phyloP scores from a whole-genome alignment of 2,113 vertebrate species.

The Aptenodytes forsteri region DNA sequence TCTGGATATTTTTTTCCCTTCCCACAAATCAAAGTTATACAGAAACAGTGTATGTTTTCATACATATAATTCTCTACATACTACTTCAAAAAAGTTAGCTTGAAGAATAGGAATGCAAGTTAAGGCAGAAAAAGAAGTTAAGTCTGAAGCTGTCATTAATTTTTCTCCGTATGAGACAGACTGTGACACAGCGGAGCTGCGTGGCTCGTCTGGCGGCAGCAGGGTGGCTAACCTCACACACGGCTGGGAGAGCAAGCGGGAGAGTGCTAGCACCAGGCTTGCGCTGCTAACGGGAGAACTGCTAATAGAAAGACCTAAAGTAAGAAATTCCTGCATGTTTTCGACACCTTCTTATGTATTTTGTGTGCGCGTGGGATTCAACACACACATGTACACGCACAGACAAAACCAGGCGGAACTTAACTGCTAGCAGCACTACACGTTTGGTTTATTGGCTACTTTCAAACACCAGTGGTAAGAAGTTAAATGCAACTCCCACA shows the following conservation, averaged over 20 bases:
- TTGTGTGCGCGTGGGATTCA: background rate
- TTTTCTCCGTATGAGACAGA: background rate
- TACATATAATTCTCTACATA: background rate
- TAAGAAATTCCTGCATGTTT: background rate
- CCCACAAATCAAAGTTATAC: background rate
- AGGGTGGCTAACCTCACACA: background rate
- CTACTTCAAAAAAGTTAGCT: background rate
- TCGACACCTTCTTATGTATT: background rate
- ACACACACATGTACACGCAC: background rate
- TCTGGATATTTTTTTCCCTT: background rate
- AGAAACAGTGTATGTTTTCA: background rate
- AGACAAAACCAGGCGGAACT: background rate
- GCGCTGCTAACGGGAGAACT: background rate
- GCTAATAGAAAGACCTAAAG: background rate
- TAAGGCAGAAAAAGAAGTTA: background rate
- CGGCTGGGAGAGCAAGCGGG: accelerated
- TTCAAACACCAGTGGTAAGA: background rate
- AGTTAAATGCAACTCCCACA: background rate
- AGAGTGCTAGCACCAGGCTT: background rate
- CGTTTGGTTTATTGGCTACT: background rate
- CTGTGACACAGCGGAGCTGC: background rate
- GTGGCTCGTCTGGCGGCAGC: background rate
- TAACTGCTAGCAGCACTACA: background rate
- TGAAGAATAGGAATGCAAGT: background rate
- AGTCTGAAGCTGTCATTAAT: background rate